These are phyloP conservation scores for Pleuronectes platessa DNA, from an alignment of 2,113 vertebrate genomes.

Conservation along the genomic window DNA sequence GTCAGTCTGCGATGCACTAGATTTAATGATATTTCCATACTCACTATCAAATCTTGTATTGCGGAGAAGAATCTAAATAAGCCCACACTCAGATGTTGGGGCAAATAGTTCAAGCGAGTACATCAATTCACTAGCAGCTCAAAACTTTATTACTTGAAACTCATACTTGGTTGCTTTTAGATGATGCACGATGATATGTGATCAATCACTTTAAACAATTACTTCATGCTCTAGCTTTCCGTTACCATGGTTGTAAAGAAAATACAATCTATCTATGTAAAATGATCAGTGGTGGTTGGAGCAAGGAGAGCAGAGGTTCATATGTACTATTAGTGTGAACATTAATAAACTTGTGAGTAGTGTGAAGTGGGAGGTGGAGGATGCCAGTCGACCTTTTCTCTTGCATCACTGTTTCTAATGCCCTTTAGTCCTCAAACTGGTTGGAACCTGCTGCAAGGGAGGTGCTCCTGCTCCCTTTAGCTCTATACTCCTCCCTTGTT, in stretches of 20 bases:
- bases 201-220: background rate
- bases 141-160: constrained; percentile 2
- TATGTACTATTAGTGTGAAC: constrained; percentile 22
- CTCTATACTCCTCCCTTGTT: constrained; percentile 58
- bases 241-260: background rate
- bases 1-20: background rate
- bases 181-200: background rate
- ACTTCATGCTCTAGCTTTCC: background rate
- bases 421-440: constrained; percentile 82
- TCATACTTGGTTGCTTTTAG: constrained; percentile 1
- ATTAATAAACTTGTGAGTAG: constrained; percentile 14
- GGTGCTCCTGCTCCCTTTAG: constrained; percentile 65
- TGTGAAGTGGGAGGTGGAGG: constrained; percentile 56
- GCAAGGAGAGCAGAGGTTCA: constrained; percentile 12
- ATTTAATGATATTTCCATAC: background rate
- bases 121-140: background rate
- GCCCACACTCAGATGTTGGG: too few species aligned
- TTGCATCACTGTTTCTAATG: constrained; percentile 80
- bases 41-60: background rate
- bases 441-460: constrained; percentile 82
- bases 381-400: constrained; percentile 74
- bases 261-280: background rate
- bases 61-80: background rate
- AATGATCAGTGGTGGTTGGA: background rate
- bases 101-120: background rate